Base-by-base conservation (phyloP, 1,140 invertebrate genomes). In the Drosophila subobscura region DNA sequence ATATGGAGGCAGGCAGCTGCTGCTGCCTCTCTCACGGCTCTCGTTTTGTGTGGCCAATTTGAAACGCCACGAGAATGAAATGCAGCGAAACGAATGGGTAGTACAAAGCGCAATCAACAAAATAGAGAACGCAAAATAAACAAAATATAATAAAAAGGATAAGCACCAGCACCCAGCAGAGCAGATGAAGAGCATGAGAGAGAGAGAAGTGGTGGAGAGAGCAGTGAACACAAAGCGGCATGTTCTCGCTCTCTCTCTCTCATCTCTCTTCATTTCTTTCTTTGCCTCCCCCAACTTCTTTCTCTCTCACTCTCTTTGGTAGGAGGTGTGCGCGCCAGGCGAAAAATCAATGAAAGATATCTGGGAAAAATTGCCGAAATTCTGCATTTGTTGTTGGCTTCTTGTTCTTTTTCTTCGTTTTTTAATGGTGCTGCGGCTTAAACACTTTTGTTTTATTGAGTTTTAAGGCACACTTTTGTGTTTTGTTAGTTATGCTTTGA, bases 271-370 rank as follows among this genome's bases (percentile, higher is more conserved):
- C 33, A 14, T 47, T 41, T 45, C 25, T 33, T n/a, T 25, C 22
- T 22, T 5, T 37, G 3, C 27, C 53, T 2, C 44, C 29, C 29
- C 29, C 29, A 33, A 8, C 29, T 1, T 10, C 63, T 57, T 37
- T 42, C 27, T 22, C 71, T 58, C 55, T 50, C 58, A 42, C 50
- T 61, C 20, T 47, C 22, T 37, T 50, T 46, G 45, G 44, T 60
- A 59, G 60, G 61, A 80, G 63, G 68, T 55, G 74, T 77, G 42
- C 77, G 78, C 79, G 80, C 72, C 77, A 86, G 77, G 60, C 72
- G 81, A 86, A 86, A 86, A 86, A 86, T 86, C 81, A 86, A 86
- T 86, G 81, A 86, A 86, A 85, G 81, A 88, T 86, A 86, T 86
- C 64, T 81, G 78, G 42, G 88, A 86, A 85, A 86, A 77, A 66